Base-by-base conservation (phyloP, 1,140 invertebrate species). In the Wasmannia auropunctata region DNA sequence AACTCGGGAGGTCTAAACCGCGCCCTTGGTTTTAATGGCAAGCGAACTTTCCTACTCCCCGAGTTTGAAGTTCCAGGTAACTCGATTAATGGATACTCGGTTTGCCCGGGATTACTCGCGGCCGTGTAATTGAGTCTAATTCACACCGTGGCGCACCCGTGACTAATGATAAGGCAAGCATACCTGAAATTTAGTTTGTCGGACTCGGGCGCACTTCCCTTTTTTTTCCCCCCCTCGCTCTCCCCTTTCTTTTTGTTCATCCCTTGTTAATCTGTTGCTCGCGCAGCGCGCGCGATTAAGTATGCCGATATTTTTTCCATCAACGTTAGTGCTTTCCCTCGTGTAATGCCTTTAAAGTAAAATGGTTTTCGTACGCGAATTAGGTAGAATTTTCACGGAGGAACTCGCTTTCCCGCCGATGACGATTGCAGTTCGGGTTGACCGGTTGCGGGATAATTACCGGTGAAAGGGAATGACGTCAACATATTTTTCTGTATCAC, bases 41-140 rank as follows among this genome's bases (percentile, higher is more conserved):
- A 70, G 49, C 85, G 88, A 90, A 90, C 85, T 90, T 90, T 87
- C 56, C 88, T 60, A 77, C 88, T 90, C 85, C 63, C 85, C 43
- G 88, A 90, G 89, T 90, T 90, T 90, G 86, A 90, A 90, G 89
- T 90, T 90, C 62, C 60, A 62, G 86, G 65, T 90, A 90, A 90
- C 89, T 90, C 89, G 89, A 90, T 90, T 89, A 90, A 90, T 87
- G 88, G 89, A 87, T 90, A 87, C 88, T 90, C 88, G 74, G 89
- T 90, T 87, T 90, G 88, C 89, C 77, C 79, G 79, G 88, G 89
- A 87, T 90, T 90, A 90, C 88, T 90, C 86, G 88, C 56, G 88
- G 80, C 86, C 74, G 86, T 90, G 89, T 90, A 90, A 90, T 90
- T 90, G 89, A 90, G 80, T 87, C 89, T 87, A 87, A 90, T 90